These are phyloP conservation scores for Phataginus tetradactyla DNA, from an alignment of 2,797 vertebrate genomes.

Conservation along the genomic window DNA sequence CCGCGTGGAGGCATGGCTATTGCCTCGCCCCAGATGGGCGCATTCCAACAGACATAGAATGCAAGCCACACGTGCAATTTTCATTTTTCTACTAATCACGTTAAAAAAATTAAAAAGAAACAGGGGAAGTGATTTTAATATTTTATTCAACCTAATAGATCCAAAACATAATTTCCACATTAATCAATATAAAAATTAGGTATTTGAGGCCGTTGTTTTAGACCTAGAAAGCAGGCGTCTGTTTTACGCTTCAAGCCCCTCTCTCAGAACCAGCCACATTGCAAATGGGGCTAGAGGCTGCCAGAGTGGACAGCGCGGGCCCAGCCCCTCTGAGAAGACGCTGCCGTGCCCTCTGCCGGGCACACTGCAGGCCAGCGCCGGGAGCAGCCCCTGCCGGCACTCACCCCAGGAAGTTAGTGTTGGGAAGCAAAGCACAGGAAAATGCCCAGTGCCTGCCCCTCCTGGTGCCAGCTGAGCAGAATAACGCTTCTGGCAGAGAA, in stretches of 20 bases:
- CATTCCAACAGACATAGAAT: background rate
- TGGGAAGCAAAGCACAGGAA: background rate
- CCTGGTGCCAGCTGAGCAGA: background rate
- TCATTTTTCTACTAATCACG: background rate
- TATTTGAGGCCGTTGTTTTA: background rate
- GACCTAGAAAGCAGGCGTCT: background rate
- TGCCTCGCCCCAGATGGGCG: background rate
- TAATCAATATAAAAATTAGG: background rate
- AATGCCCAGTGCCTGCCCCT: background rate
- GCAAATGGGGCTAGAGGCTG: background rate
- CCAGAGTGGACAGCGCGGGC: rapidly evolving
- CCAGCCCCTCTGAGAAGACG: background rate
- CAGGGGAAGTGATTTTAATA: background rate
- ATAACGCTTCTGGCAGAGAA: background rate
- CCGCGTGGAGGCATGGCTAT: background rate
- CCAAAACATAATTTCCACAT: constrained; percentile 23
- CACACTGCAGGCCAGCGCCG: rapidly evolving
- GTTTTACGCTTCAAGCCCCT: rapidly evolving
- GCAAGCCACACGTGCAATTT: background rate
- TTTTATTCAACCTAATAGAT: constrained; percentile 14
- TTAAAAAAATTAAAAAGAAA: constrained; percentile 4
- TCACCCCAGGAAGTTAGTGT: background rate
- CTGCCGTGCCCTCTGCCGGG: background rate
- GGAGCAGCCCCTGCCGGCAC: background rate
- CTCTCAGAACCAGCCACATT: background rate